Percentiles rank a stretch among this genome's conserved stretches.
Conservation (phyloP, 2,888 invertebrate genomes). For the Drosophila algonquin region DNA sequence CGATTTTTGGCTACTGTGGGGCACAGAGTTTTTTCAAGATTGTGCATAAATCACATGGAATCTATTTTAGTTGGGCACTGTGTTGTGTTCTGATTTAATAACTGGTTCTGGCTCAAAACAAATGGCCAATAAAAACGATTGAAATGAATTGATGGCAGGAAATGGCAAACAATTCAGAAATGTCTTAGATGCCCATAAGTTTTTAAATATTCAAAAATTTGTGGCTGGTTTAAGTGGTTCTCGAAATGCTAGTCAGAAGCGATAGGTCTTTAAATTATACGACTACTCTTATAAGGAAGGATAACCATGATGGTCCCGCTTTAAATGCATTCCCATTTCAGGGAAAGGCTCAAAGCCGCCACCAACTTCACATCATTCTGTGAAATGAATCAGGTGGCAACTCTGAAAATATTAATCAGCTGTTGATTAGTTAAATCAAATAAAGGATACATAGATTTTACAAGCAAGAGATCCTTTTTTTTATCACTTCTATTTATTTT, state of each 20-base stretch:
- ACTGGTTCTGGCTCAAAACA: conserved; percentile 18
- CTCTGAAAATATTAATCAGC: too few relatives aligned
- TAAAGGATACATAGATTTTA: too few relatives aligned
- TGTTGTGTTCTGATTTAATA: conserved; percentile 16
- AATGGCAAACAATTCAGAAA: conserved; percentile 13
- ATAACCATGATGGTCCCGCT: too few relatives aligned
- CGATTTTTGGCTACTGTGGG: conserved; percentile 11
- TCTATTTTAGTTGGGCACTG: neutral
- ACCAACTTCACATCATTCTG: too few relatives aligned
- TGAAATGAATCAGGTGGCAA: too few relatives aligned
- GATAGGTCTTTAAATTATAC: too few relatives aligned
- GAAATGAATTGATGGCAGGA: conserved; percentile 16
- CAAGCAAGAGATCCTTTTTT: too few relatives aligned
- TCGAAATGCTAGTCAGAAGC: neutral
- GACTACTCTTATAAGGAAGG: neutral
- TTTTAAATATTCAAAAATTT: neutral
- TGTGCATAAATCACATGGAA: conserved; percentile 6
- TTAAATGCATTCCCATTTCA: too few relatives aligned
- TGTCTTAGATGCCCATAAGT: too few relatives aligned
- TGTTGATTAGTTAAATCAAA: too few relatives aligned
- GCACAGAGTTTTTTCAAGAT: neutral
- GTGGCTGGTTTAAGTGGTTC: neutral
- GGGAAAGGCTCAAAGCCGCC: too few relatives aligned
- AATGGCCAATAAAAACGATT: conserved; percentile 26
- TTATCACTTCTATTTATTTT: too few relatives aligned